Base-by-base conservation (phyloP, 2,888 invertebrate species). In the Psylliodes chrysocephalus region DNA sequence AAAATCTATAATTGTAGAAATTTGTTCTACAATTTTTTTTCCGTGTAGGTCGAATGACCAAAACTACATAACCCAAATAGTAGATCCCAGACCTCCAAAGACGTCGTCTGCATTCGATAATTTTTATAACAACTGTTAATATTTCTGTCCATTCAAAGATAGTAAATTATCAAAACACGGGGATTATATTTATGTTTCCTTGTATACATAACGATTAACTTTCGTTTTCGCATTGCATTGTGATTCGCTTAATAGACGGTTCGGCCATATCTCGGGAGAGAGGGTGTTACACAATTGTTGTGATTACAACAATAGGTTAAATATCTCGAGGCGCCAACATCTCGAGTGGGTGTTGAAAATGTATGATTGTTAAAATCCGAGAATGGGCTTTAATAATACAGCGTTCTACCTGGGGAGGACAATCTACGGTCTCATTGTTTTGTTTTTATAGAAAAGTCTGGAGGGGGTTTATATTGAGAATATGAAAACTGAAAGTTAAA, bases 231-330 rank as follows among this genome's bases (percentile, higher is more conserved):
- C 57, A 44, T 60, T 40, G 63, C 54, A 66, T 64, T 70, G 64
- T 66, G 64, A 62, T 55, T 72, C 63, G 67, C 64, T 71, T 71
- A 73, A 73, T 71, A 68, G 71, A 71, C 71, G 72, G 71, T 71
- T 71, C 56, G 59, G 66, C 62, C 67, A 66, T 63, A 61, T 55
- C 49, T 49, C 53, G 15, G 53, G 59, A 66, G 57, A 68, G 70
- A 70, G 73, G 73, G 72, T 71, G 72, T 76, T 76, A 69, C 75
- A 74, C 75, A 76, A 76, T 76, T 63, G 69, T 64, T 71, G 70
- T 70, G 74, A 73, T 75, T 75, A 73, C 74, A 74, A 77, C 77
- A 77, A 77, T 77, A 77, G 77, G 76, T 77, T 77, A 77, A 77
- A 77, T 77, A 77, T 73, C 77, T 75, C 66, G 68, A 70, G 77